Evolutionary conservation across 53 echinoderm and acorn worm genomes (phyloP).

Genomic region (Crossaster papposus): DNA sequence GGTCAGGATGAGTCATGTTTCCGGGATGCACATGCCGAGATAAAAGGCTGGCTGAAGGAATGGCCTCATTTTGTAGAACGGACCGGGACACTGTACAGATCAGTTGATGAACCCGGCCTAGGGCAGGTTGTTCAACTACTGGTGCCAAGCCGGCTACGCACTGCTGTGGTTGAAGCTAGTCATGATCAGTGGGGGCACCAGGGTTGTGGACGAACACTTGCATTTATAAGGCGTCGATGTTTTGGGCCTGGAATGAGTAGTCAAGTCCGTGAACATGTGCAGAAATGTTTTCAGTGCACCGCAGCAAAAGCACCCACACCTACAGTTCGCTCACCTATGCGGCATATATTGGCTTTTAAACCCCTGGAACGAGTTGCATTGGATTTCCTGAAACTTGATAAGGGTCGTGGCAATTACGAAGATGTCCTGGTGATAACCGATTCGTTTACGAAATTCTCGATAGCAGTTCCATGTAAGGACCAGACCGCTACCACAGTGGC

Average conservation of each 20-base stretch:
- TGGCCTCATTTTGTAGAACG: not conserved
- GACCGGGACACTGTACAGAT: not conserved
- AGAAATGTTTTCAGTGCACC: constrained; percentile 31
- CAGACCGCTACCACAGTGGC: constrained; percentile 45
- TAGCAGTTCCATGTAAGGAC: constrained; percentile 45
- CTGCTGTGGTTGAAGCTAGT: no score
- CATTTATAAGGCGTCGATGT: constrained; percentile 25
- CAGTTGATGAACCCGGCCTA: not conserved
- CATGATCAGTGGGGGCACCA: constrained; percentile 59
- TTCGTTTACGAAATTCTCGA: constrained; percentile 38
- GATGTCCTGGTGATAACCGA: constrained; percentile 34
- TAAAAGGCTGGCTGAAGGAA: constrained; percentile 14
- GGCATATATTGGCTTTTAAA: no score
- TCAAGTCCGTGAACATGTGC: not conserved
- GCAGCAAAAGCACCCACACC: constrained; percentile 23
- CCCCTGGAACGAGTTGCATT: not conserved
- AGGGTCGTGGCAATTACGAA: constrained; percentile 9
- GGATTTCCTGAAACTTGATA: constrained; percentile 25
- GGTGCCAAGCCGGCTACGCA: not conserved
- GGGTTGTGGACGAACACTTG: constrained; percentile 2
- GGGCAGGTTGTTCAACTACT: not conserved
- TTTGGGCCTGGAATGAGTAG: constrained; percentile 36
- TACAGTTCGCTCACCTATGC: no score
- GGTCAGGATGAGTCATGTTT: not conserved
- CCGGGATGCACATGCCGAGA: no score